phyloP scores from a whole-genome alignment of 1,140 invertebrate species.

The Drosophila parvula region DNA sequence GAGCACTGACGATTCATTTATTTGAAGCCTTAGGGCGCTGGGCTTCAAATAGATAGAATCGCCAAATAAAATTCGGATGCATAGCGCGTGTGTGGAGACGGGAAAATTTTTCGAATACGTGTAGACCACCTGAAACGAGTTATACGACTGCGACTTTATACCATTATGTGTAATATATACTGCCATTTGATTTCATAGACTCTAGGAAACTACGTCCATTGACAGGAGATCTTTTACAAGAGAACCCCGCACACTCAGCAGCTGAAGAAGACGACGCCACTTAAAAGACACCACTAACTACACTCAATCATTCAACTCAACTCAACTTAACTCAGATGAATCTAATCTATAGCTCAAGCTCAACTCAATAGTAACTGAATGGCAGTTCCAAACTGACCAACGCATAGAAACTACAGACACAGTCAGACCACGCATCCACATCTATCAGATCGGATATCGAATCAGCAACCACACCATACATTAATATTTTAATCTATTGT shows the following conservation, averaged over 20 bases:
- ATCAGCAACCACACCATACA: conserved; percentile 34
- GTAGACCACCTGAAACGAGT: conserved; percentile 53
- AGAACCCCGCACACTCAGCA: conserved; percentile 30
- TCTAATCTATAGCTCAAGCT: conserved; percentile 68
- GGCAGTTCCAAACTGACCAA: conserved; percentile 70
- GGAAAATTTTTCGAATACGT: conserved; percentile 33
- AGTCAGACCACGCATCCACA: conserved; percentile 54
- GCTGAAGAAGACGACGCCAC: conserved; percentile 27
- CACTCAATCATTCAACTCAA: conserved; percentile 53
- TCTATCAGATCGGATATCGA: conserved; percentile 31
- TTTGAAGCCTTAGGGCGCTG: conserved; percentile 80
- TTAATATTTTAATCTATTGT: conserved; percentile 52
- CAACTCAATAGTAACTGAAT: conserved; percentile 78
- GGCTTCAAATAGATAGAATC: conserved; percentile 69
- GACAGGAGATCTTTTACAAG: conserved; percentile 58
- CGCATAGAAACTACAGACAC: conserved; percentile 78
- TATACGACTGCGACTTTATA: conserved; percentile 61
- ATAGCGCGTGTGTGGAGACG: conserved; percentile 59
- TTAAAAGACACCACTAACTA: conserved; percentile 57
- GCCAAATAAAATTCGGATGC: conserved; percentile 57
- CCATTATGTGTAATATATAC: conserved; percentile 57
- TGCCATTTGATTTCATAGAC: conserved; percentile 48
- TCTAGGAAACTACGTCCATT: conserved; percentile 59
- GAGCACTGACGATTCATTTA: conserved; percentile 84
- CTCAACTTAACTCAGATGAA: conserved; percentile 25